A percentile compares a stretch with the other conserved stretches of the same genome.
phyloP scores from a whole-genome alignment of 1,140 invertebrate genomes.

The Centruroides vittatus region DNA sequence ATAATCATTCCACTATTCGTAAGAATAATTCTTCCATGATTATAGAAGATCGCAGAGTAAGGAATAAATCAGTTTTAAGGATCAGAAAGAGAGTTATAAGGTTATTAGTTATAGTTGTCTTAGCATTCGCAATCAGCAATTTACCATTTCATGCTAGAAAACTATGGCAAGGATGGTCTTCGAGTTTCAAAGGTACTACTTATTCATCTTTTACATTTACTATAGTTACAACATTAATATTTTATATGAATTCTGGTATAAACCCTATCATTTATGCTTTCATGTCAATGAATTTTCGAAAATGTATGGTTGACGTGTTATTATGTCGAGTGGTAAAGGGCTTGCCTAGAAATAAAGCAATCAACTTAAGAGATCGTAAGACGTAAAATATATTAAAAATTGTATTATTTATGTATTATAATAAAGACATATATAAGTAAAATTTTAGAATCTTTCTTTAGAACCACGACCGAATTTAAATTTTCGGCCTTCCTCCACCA shows the following conservation, averaged over 20 bases:
- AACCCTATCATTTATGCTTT: conserved; percentile 74
- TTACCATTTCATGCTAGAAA: conserved; percentile 67
- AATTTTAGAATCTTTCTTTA: too few relatives aligned
- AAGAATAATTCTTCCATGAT: neutral
- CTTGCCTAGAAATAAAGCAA: too few relatives aligned
- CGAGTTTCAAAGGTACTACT: conserved; percentile 44
- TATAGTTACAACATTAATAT: conserved; percentile 63
- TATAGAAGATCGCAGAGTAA: neutral
- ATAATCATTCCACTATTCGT: neutral
- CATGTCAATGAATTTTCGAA: conserved; percentile 46
- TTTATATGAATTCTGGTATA: conserved; percentile 68
- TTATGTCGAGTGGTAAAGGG: conserved; percentile 7
- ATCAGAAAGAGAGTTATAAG: conserved; percentile 36
- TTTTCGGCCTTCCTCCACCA: too few relatives aligned
- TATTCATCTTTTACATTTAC: conserved; percentile 57
- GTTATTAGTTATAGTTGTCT: conserved; percentile 65
- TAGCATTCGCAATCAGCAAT: conserved; percentile 70
- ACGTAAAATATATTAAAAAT: too few relatives aligned
- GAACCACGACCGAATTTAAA: too few relatives aligned
- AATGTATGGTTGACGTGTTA: conserved; percentile 26
- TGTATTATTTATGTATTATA: too few relatives aligned
- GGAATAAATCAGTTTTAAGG: conserved; percentile 17
- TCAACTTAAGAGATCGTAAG: too few relatives aligned
- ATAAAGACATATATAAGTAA: too few relatives aligned
- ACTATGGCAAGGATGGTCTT: conserved; percentile 55